These are phyloP conservation scores for Anolis carolinensis DNA, from an alignment of 2,113 vertebrate genomes.

Conservation along the genomic window DNA sequence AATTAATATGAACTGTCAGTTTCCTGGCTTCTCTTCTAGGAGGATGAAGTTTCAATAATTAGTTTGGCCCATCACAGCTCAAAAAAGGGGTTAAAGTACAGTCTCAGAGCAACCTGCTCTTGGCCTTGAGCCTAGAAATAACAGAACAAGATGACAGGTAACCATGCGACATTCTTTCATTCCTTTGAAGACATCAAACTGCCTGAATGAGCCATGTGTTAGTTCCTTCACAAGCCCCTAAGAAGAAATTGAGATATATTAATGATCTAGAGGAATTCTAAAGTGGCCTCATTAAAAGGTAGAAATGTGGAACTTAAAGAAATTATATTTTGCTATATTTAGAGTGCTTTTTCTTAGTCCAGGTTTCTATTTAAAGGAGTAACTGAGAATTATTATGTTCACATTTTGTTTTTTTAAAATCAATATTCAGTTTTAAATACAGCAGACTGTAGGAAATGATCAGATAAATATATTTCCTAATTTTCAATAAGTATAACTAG, in stretches of 20 bases:
- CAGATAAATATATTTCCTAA: too few relatives aligned
- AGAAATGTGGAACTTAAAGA: background rate
- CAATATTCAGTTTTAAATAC: background rate
- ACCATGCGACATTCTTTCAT: background rate
- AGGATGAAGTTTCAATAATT: conserved; percentile 29
- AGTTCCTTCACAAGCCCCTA: background rate
- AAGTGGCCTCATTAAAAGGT: conserved; percentile 12
- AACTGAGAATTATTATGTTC: background rate
- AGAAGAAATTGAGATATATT: background rate
- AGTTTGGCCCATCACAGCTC: conserved; percentile 11
- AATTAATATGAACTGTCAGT: conserved; percentile 29
- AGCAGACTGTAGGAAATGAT: background rate
- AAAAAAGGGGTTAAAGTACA: conserved; percentile 8
- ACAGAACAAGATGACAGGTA: conserved; percentile 12
- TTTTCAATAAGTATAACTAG: too few relatives aligned
- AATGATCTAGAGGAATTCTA: background rate
- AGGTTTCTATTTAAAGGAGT: background rate
- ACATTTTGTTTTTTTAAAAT: background rate
- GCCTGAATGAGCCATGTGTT: background rate
- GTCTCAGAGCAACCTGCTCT: background rate
- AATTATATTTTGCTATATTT: background rate
- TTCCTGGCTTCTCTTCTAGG: conserved; percentile 10
- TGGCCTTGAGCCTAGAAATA: conserved; percentile 16
- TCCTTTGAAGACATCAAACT: background rate
- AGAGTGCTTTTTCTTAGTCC: background rate